Percentiles rank a stretch among this genome's conserved stretches.
These are phyloP conservation scores for Passerina amoena DNA, from an alignment of 2,113 vertebrate species.

Conservation along the genomic window DNA sequence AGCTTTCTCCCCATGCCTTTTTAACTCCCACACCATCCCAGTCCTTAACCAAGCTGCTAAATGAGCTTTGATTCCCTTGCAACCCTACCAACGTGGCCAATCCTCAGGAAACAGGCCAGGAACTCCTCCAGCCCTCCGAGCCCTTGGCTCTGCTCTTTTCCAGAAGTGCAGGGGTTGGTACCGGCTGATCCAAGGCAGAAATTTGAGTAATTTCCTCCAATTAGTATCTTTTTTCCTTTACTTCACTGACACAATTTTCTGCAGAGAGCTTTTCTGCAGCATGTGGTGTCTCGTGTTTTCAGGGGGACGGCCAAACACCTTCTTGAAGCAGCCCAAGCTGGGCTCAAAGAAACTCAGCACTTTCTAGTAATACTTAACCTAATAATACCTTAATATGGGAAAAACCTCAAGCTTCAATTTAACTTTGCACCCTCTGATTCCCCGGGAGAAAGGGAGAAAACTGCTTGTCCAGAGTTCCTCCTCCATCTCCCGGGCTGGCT, in stretches of 20 bases:
- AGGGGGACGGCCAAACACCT: background rate
- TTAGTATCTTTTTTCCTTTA: constrained; percentile 34
- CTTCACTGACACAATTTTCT: background rate
- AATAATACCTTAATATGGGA: background rate
- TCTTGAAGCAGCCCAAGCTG: background rate
- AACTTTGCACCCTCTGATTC: background rate
- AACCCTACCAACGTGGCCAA: background rate
- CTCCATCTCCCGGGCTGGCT: background rate
- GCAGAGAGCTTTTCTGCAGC: background rate
- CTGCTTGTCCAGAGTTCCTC: background rate
- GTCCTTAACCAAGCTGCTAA: background rate
- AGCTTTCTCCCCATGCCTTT: background rate
- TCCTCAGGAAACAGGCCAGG: constrained; percentile 16
- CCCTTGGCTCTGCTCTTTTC: background rate
- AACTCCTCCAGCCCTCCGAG: background rate
- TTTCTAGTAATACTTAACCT: constrained; percentile 4
- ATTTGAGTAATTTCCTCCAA: constrained; percentile 30
- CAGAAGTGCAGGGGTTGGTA: background rate
- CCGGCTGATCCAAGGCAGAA: background rate
- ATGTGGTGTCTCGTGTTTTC: background rate
- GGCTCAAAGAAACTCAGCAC: background rate
- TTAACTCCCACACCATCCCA: background rate
- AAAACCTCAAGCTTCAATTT: background rate
- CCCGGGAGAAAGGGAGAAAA: background rate
- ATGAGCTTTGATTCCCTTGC: background rate